phyloP scores from a whole-genome alignment of 2,797 vertebrate species.

The Clarias laeviceps region DNA sequence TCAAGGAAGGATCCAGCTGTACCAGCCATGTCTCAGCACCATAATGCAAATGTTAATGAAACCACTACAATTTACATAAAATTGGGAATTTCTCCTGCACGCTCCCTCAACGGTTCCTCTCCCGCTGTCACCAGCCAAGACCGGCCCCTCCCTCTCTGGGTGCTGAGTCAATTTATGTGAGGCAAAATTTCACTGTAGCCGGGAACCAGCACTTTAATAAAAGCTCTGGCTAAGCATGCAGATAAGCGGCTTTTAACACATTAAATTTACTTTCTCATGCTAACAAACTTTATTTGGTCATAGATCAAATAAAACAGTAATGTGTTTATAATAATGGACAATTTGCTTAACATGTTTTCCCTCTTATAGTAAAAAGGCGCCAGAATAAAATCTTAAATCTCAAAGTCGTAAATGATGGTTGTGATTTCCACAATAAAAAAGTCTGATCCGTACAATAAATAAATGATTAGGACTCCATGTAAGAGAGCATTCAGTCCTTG shows the following conservation, averaged over 20 bases:
- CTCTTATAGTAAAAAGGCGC: too few relatives aligned
- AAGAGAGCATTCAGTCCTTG: background rate
- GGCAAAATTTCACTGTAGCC: background rate
- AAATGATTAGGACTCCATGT: background rate
- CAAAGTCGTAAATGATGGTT: background rate
- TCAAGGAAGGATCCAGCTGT: background rate
- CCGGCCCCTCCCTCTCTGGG: too few relatives aligned
- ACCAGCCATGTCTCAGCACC: background rate
- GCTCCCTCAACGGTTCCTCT: too few relatives aligned
- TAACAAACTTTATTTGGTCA: background rate
- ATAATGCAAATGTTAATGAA: background rate
- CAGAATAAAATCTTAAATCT: background rate
- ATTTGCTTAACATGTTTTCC: background rate
- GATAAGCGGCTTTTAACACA: background rate
- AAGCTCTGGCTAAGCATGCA: background rate
- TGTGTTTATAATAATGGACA: background rate
- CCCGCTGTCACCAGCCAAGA: too few relatives aligned
- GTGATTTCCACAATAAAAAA: background rate
- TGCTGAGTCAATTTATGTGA: background rate
- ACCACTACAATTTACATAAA: background rate
- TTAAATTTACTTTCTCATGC: background rate
- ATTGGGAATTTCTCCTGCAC: background rate
- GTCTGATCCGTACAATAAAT: background rate
- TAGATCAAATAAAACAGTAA: background rate
- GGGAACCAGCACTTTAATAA: conserved; percentile 1